Conservation (phyloP, 37 sponge, comb jelly and placozoan genomes). For the Chondrosia reniformis region DNA sequence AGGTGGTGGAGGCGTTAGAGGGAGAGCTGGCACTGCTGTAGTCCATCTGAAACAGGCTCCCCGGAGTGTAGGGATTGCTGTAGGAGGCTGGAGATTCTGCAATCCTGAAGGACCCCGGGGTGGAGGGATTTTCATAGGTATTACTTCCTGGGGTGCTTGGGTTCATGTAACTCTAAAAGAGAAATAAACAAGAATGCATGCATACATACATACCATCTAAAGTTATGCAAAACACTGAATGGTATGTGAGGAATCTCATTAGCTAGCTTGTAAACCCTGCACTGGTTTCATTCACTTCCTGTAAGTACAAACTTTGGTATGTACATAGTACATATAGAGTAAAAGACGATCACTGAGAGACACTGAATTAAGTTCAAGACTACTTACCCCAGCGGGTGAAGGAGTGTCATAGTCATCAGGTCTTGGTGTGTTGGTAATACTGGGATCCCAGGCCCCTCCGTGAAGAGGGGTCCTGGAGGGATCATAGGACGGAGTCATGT, state of each 20-base stretch:
- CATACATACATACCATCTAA: background rate
- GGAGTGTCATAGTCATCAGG: slow-evolving; percentile 33
- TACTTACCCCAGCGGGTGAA: slow-evolving; percentile 14
- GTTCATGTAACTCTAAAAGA: slow-evolving; percentile 50
- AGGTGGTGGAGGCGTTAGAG: slow-evolving; percentile 40
- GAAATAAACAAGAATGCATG: background rate
- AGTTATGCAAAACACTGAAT: too few species aligned
- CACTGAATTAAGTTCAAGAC: too few species aligned
- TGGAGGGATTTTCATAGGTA: slow-evolving; percentile 65
- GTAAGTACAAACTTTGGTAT: too few species aligned
- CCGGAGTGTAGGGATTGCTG: slow-evolving; percentile 19
- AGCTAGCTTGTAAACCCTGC: background rate
- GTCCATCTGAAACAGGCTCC: slow-evolving; percentile 1
- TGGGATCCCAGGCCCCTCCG: slow-evolving; percentile 95
- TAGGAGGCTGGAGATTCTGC: slow-evolving; percentile 60
- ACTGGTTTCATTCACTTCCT: background rate
- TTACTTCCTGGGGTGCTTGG: slow-evolving; percentile 71
- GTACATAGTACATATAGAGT: too few species aligned
- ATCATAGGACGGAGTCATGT: slow-evolving; percentile 93
- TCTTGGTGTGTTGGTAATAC: slow-evolving; percentile 69
- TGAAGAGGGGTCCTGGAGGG: slow-evolving; percentile 83
- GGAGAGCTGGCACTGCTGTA: slow-evolving; percentile 23
- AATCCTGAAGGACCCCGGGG: slow-evolving; percentile 42
- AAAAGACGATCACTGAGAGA: too few species aligned
- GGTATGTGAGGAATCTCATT: background rate